Evolutionary conservation across 2,888 invertebrate genomes (phyloP), one percentile per base, ranked within the genome.

Genomic region (Polyploca ridens): DNA sequence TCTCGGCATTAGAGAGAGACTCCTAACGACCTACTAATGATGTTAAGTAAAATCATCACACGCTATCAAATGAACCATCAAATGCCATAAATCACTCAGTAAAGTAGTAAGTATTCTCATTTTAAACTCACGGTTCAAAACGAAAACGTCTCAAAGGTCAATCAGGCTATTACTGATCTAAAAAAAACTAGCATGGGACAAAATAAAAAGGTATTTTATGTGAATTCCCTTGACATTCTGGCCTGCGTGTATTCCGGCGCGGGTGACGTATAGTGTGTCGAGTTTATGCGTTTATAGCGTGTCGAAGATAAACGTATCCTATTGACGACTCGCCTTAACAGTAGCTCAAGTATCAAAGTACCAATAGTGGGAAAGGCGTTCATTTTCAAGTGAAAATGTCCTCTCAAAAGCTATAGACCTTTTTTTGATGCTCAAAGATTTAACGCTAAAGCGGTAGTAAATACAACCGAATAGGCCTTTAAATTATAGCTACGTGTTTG

Each of bases 191-290:
- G 5, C 3, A 19, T 54, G 54, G 14, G 16, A 54, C 19, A 19
- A 54, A 54, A 54, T 54, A 19, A n/a, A 54, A 7, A 19, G 54
- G 54, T 54, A 19, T 54, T 54, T 54, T 19, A 54, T 54, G 54
- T 19, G 54, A 54, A 54, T 54, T 54, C 54, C 54, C 54, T 54
- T 54, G 54, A 54, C 54, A 19, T 54, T 54, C 54, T 54, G 49
- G n/a, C 19, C 54, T 14, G 54, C 54, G 19, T 8, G 19, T 54
- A 54, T 19, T 19, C 54, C 54, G 19, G 54, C 10, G 54, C 54
- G 54, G 8, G n/a, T 46, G 46, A 46, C 46, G 46, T 46, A n/a
- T 46, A 13, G 46, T 41, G 46, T 46, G 46, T 46, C n/a, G 14
- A 46, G 54, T 54, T 54, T 19, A 54, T 54, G 19, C 54, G 54